phyloP scores from a whole-genome alignment of 2,797 vertebrate genomes.

The Basileuterus tristriatus region DNA sequence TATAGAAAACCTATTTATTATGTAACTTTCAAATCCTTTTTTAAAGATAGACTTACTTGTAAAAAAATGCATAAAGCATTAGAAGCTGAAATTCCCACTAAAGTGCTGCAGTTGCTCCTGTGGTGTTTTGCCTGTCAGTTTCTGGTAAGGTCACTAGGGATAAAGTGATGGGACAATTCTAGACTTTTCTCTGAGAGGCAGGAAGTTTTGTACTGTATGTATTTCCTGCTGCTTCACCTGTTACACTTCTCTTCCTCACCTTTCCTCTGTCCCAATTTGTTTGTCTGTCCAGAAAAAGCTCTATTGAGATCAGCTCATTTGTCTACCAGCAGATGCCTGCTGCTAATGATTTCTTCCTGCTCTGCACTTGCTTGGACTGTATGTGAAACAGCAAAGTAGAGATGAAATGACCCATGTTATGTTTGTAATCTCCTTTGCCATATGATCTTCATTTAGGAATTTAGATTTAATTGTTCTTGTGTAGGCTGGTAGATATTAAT shows the following conservation, averaged over 20 bases:
- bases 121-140: background rate
- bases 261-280: background rate
- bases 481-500: conserved; percentile 25
- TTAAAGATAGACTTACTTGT: background rate
- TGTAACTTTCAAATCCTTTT: background rate
- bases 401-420: background rate
- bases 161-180: background rate
- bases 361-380: background rate
- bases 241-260: background rate
- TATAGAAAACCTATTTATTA: background rate
- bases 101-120: background rate
- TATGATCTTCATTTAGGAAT: conserved; percentile 6
- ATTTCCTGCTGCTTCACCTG: background rate
- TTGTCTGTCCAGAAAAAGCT: background rate
- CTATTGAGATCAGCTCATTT: background rate
- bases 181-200: background rate
- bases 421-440: background rate
- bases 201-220: background rate
- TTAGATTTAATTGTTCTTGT: conserved; percentile 32
- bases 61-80: background rate
- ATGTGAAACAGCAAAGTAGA: background rate
- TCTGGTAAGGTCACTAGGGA: background rate
- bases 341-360: background rate
- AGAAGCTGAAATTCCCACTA: background rate
- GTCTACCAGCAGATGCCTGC: background rate